Evolutionary conservation across 2,888 invertebrate genomes (phyloP).

Genomic region (Aproaerema taeniolella): DNA sequence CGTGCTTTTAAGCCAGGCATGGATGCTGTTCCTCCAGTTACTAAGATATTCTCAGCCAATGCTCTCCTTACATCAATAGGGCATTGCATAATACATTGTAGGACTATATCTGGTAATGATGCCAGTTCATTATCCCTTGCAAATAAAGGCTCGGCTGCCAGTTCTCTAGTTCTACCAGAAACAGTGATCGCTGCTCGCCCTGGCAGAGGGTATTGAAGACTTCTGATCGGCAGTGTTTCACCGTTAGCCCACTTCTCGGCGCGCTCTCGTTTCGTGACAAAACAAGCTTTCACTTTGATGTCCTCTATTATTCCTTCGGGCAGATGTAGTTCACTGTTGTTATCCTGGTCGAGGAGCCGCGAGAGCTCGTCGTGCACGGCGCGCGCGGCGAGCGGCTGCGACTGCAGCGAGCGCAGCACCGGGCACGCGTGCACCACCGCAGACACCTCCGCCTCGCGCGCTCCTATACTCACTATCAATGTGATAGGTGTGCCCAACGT

Average conservation of each 20-base stretch:
- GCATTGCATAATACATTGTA: constrained; percentile 89
- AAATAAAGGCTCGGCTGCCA: constrained; percentile 90
- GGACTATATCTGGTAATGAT: constrained; percentile 87
- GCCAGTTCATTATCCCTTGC: constrained; percentile 83
- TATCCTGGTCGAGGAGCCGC: constrained; percentile 59
- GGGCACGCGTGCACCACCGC: constrained; percentile 92
- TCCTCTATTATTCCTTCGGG: constrained; percentile 82
- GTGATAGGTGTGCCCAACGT: constrained; percentile 87
- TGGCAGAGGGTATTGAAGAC: constrained; percentile 80
- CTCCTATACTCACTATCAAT: constrained; percentile 93
- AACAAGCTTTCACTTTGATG: constrained; percentile 87
- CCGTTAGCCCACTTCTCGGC: constrained; percentile 72
- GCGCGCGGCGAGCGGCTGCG: constrained; percentile 86
- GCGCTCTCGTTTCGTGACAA: constrained; percentile 87
- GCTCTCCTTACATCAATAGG: constrained; percentile 88
- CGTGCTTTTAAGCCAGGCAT: constrained; percentile 90
- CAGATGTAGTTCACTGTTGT: constrained; percentile 64
- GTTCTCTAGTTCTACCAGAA: constrained; percentile 83
- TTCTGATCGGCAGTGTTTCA: constrained; percentile 64
- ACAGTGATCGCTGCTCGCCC: constrained; percentile 73
- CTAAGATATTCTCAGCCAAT: constrained; percentile 89
- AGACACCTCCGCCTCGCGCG: constrained; percentile 84
- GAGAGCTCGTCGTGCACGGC: constrained; percentile 82
- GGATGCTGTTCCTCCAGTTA: constrained; percentile 92
- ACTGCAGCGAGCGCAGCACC: constrained; percentile 89